Conservation (phyloP, 2,113 vertebrate species). For the Brachyhypopomus occidentalis region DNA sequence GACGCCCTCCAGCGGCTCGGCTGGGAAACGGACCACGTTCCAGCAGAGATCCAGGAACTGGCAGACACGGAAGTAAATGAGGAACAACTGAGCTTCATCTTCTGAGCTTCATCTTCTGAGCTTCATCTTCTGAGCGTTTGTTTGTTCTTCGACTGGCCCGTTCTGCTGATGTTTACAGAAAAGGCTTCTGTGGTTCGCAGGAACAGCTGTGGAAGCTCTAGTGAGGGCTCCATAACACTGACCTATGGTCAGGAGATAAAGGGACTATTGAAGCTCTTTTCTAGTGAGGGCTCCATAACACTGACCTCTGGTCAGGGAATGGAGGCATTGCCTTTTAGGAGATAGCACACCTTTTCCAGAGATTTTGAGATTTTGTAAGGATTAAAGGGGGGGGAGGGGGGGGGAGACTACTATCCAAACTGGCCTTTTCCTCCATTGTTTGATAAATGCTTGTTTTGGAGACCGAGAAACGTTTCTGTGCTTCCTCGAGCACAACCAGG, state of each 20-base stretch:
- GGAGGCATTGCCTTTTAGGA: constrained; percentile 64
- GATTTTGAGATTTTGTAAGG: constrained; percentile 52
- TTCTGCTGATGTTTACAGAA: constrained; percentile 66
- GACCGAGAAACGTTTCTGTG: constrained; percentile 49
- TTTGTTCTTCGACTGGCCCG: constrained; percentile 16
- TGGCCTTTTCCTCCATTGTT: constrained; percentile 53
- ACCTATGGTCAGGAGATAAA: background rate
- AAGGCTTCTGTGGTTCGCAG: constrained; percentile 59
- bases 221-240: constrained; percentile 54
- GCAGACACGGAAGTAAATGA: background rate
- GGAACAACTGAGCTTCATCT: too few relatives aligned
- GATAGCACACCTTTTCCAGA: constrained; percentile 70
- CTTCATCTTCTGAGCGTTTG: constrained; percentile 13
- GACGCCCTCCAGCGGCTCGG: background rate
- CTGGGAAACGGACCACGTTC: background rate
- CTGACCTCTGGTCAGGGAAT: background rate
- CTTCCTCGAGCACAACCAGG: constrained; percentile 59
- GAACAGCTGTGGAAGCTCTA: constrained; percentile 60
- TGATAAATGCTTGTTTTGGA: constrained; percentile 59
- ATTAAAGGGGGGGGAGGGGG: constrained; percentile 15
- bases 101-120: too few relatives aligned
- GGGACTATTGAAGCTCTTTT: constrained; percentile 61
- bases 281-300: constrained; percentile 54
- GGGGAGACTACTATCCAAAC: constrained; percentile 33
- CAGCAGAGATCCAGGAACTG: background rate